Evolutionary conservation across 2,888 invertebrate species (phyloP).

Genomic region (Drosophila subquinaria): DNA sequence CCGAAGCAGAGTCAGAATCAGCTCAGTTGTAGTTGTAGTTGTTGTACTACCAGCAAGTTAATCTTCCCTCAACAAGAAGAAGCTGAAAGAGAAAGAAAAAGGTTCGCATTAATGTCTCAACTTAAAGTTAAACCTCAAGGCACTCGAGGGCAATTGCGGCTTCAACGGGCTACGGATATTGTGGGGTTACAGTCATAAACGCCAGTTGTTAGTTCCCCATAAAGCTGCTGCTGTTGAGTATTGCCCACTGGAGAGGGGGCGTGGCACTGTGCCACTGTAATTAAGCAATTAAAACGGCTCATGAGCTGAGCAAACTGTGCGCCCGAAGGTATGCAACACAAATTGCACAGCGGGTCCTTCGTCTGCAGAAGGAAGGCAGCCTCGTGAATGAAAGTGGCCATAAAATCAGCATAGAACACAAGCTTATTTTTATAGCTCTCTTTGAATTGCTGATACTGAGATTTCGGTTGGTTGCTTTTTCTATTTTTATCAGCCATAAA

Average conservation of each 20-base stretch:
- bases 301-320: conserved; percentile 8
- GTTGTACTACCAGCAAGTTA: conserved; percentile 6
- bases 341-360: conserved; percentile 30
- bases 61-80: conserved; percentile 7
- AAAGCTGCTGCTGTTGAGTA: conserved; percentile 29
- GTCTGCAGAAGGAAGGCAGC: conserved; percentile 3
- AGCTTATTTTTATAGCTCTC: conserved; percentile 51
- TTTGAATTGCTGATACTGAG: conserved; percentile 5
- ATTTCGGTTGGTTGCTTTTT: conserved; percentile 4
- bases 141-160: conserved; percentile 46
- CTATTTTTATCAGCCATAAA: conserved; percentile 16
- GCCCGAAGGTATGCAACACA: conserved; percentile 61
- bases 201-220: conserved; percentile 29
- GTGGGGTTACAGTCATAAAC: conserved; percentile 24
- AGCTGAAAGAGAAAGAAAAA: conserved; percentile 17
- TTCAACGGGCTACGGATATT: background rate
- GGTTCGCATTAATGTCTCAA: conserved; percentile 37
- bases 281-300: conserved; percentile 74
- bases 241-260: conserved; percentile 17
- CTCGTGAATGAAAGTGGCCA: conserved; percentile 33
- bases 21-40: background rate
- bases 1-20: conserved; percentile 25
- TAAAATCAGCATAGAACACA: conserved; percentile 59
- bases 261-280: conserved; percentile 55
- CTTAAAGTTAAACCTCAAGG: conserved; percentile 20